A percentile compares a stretch with the other conserved stretches of the same genome.
Conservation (phyloP, 2,888 invertebrate species). For the Drosophila affinis region DNA sequence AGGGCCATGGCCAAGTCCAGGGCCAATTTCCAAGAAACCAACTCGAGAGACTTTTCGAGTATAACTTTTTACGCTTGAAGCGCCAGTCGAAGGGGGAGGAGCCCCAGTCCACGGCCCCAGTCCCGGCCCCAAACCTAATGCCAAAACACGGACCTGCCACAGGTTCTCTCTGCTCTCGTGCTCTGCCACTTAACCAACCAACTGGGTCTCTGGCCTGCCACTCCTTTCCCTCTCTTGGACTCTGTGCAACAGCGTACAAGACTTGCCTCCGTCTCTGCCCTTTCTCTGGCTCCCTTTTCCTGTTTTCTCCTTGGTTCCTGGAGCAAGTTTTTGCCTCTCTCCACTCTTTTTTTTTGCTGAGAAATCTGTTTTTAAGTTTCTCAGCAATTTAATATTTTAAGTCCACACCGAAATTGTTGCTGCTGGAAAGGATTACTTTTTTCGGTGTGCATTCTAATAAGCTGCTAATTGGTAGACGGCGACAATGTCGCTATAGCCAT, state of each 20-base stretch:
- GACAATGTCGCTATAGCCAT: conserved; percentile 39
- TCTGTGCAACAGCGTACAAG: not conserved
- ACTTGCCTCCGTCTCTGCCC: not conserved
- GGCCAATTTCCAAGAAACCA: conserved; percentile 72
- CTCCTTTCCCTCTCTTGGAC: conserved; percentile 1
- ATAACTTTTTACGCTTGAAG: conserved; percentile 77
- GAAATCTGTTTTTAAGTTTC: conserved; percentile 77
- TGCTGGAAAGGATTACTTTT: conserved; percentile 69
- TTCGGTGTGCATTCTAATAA: conserved; percentile 73
- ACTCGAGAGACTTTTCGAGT: conserved; percentile 66
- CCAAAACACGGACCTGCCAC: conserved; percentile 31
- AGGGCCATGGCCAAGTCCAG: conserved; percentile 32
- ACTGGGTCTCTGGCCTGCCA: conserved; percentile 4
- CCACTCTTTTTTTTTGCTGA: conserved; percentile 49
- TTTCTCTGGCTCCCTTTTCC: not conserved
- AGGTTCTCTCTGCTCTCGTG: conserved; percentile 15
- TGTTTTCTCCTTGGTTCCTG: not conserved
- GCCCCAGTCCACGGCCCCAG: conserved; percentile 2
- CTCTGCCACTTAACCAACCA: conserved; percentile 17
- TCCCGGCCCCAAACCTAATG: conserved; percentile 47
- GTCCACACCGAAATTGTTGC: conserved; percentile 74
- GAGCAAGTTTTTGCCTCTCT: conserved; percentile 8
- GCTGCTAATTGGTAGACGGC: conserved; percentile 70
- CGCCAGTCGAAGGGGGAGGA: conserved; percentile 34
- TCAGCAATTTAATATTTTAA: conserved; percentile 77